Base-by-base conservation (phyloP, 2,113 vertebrate genomes). In the Epinephelus lanceolatus region DNA sequence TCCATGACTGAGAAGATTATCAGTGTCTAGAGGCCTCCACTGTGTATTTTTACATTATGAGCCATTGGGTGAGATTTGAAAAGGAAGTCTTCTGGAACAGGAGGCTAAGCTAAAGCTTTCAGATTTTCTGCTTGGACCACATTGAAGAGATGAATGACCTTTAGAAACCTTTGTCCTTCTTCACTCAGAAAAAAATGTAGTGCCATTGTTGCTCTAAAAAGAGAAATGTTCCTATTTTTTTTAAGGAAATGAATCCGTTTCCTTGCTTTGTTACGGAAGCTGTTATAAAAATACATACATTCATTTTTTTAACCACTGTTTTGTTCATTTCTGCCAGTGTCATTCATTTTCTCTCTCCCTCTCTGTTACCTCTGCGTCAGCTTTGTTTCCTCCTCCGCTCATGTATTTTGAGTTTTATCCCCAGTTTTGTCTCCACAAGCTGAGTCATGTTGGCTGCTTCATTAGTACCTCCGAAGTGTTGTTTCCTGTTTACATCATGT, bases 401-500 rank as follows among this genome's bases (percentile, higher is more conserved):
- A 2, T 18, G 12, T 13, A 7, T 18, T 67, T 21, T 3, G 25
- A 7, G 1, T 30, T 55, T 51, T 3, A 19, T 27, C 11, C 6
- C 13, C 52, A 33, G 40, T 49, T 21, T n/a, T 57, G 19, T 61
- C 2, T 60, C 18, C 19, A 8, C 15, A 45, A 0, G 1, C 11
- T 30, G 56, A 73, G 55, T 60, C 62, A 40, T 25, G 3, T 37
- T 13, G 14, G 17, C 30, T 30, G 17, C 30, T 30, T 30, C 2
- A 1, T 62, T 33, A 51, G 19, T 15, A 45, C 42, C 42, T 12
- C 57, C 25, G 6, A 7, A 7, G 18, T 47, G 21, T 79, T 30
- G 17, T 55, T 80, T 71, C 59, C 59, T 71, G 68, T 63, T 71
- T 17, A 56, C 68, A 8, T 71, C 49, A 62, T 23, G 5, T 23